Conservation (phyloP, 2,888 invertebrate genomes). For the Antheraea assamensis region DNA sequence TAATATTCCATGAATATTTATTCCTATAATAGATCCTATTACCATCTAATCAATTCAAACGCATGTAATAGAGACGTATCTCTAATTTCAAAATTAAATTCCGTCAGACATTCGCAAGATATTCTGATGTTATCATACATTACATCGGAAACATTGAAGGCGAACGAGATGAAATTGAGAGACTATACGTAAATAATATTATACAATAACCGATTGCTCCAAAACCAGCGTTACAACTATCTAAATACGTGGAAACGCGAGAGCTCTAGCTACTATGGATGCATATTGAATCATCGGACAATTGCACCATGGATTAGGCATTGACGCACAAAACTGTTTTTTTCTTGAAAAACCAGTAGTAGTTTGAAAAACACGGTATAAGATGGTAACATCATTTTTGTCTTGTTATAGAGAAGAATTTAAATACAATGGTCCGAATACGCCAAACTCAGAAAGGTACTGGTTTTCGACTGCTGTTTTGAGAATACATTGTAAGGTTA, state of each 20-base stretch:
- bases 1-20: no score
- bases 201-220: slow-evolving; percentile 17
- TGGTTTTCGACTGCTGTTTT: no score
- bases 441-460: no score
- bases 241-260: slow-evolving; percentile 6
- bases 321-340: neutral
- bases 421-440: no score
- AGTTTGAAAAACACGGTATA: no score
- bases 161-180: slow-evolving; percentile 5
- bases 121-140: neutral
- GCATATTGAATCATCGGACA: neutral
- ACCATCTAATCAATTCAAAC: no score
- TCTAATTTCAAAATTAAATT: neutral
- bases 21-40: no score
- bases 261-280: slow-evolving; percentile 10
- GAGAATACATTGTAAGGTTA: no score
- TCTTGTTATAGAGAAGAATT: no score
- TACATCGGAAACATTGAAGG: neutral
- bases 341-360: no score
- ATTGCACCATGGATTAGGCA: slow-evolving; percentile 1
- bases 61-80: neutral
- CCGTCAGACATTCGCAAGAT: neutral
- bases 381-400: no score
- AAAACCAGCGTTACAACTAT: slow-evolving; percentile 19
- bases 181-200: slow-evolving; percentile 17